These are phyloP conservation scores for Megaceryle maxima DNA, from an alignment of 2,113 vertebrate genomes.

Conservation along the genomic window DNA sequence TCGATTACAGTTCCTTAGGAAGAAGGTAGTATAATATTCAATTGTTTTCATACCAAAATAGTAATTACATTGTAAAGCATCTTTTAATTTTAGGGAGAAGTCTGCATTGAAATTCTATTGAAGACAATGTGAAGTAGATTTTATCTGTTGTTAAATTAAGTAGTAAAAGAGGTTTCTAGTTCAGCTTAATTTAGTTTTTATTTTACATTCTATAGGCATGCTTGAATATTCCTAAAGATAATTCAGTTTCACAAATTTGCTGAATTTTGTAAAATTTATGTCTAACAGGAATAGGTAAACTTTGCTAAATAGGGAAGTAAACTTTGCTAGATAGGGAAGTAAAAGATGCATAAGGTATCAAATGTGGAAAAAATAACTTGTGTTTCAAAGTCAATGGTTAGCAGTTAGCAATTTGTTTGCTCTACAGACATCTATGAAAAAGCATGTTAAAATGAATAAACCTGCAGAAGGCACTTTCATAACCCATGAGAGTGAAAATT, in stretches of 20 bases:
- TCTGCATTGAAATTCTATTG: not conserved
- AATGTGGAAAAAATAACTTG: not conserved
- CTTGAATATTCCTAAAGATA: not conserved
- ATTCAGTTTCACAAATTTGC: not conserved
- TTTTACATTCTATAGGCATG: not conserved
- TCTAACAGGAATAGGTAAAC: not conserved
- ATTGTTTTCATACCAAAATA: not conserved
- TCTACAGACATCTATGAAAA: not conserved
- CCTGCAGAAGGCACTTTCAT: not conserved
- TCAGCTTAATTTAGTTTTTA: not conserved
- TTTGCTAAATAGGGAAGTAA: not conserved
- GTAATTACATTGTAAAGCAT: not conserved
- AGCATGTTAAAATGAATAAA: not conserved
- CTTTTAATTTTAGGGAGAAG: not conserved
- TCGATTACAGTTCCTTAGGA: not conserved
- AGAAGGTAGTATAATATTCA: not conserved
- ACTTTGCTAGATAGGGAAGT: not conserved
- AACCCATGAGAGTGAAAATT: not conserved
- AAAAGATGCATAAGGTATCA: not conserved
- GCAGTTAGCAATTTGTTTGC: not conserved
- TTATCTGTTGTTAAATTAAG: not conserved
- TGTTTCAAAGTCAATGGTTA: not conserved
- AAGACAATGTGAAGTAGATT: not conserved
- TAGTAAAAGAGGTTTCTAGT: not conserved
- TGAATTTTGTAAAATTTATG: not conserved